A percentile compares a stretch with the other conserved stretches of the same genome.
Evolutionary conservation across 2,797 vertebrate species (phyloP).

Genomic region (Hemitrygon akajei): DNA sequence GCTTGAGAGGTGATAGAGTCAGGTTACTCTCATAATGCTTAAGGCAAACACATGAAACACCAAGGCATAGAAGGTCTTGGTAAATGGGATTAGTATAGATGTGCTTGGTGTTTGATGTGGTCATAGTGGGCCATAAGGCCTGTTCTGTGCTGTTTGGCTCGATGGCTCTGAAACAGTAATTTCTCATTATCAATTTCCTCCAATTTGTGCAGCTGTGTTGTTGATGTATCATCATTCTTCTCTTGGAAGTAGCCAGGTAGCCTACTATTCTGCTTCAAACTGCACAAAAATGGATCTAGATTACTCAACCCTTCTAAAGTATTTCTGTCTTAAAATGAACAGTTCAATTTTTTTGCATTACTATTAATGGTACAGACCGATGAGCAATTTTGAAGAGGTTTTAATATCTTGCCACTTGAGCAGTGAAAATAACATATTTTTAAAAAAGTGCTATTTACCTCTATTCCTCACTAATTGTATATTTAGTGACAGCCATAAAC

Average conservation of each 20-base stretch:
- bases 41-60: too few species aligned
- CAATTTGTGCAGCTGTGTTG: background rate
- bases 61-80: too few species aligned
- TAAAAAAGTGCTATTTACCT: background rate
- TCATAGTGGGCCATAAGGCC: too few species aligned
- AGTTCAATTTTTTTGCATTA: background rate
- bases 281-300: background rate
- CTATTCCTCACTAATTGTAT: background rate
- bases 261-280: background rate
- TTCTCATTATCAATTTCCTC: background rate
- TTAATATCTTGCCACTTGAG: background rate
- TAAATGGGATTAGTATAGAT: too few species aligned
- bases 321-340: background rate
- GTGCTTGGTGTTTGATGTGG: too few species aligned
- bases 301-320: background rate
- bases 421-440: background rate
- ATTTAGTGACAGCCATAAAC: background rate
- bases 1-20: too few species aligned
- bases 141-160: too few species aligned
- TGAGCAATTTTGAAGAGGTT: background rate
- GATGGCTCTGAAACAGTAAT: background rate
- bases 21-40: too few species aligned
- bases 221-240: background rate
- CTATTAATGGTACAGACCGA: background rate
- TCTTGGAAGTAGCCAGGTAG: background rate